Evolutionary conservation across 2,888 invertebrate genomes (phyloP).

Genomic region (Julus scandinavius): DNA sequence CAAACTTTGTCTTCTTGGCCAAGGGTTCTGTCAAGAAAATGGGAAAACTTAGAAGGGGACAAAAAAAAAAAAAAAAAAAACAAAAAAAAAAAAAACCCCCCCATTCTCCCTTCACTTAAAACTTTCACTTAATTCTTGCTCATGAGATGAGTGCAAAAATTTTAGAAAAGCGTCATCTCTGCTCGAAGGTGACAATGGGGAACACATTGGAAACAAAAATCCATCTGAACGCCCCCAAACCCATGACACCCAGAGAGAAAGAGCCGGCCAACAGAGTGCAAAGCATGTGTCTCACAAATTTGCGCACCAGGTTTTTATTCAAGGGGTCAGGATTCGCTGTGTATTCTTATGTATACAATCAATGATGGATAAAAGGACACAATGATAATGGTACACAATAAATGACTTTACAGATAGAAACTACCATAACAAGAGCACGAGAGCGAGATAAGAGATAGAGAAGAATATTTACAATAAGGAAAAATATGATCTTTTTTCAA

Average conservation of each 20-base stretch:
- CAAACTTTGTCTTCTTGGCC: neutral
- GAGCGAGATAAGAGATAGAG: constrained; percentile 50
- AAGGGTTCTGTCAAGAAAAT: constrained; percentile 8
- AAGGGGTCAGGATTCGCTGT: constrained; percentile 54
- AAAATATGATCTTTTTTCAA: constrained; percentile 52
- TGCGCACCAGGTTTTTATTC: constrained; percentile 56
- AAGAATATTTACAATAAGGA: constrained; percentile 53
- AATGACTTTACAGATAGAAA: constrained; percentile 54
- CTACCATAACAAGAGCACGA: constrained; percentile 53
- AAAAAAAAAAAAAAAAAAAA: neutral
- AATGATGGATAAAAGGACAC: constrained; percentile 43
- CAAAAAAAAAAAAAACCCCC: neutral
- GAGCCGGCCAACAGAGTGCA: constrained; percentile 42
- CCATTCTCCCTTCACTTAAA: neutral
- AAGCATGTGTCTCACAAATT: constrained; percentile 53
- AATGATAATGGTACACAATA: constrained; percentile 55
- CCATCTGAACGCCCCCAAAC: neutral
- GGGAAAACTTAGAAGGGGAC: neutral
- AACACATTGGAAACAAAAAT: neutral
- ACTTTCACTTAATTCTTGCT: neutral
- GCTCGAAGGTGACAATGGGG: neutral
- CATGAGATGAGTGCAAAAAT: neutral
- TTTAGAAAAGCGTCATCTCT: neutral
- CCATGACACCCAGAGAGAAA: constrained; percentile 3
- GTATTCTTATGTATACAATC: constrained; percentile 56